phyloP scores from a whole-genome alignment of 2,888 invertebrate genomes.

The Diloba caeruleocephala region DNA sequence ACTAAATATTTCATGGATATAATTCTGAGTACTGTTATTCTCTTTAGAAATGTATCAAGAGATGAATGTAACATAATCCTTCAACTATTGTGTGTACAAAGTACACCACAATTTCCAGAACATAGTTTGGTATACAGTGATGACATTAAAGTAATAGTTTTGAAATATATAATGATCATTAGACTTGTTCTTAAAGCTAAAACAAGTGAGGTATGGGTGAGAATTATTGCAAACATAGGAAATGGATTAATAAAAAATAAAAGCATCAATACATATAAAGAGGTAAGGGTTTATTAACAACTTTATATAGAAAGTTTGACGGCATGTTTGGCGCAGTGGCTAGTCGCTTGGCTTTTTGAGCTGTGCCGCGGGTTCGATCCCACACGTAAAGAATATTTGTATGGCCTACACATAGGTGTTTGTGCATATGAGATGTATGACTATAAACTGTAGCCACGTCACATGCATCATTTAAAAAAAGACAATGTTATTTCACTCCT shows the following conservation, averaged over 20 bases:
- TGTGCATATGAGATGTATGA: too few species aligned
- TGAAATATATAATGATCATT: conserved; percentile 68
- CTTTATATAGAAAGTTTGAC: not conserved
- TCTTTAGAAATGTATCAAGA: conserved; percentile 55
- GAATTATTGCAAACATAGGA: conserved; percentile 57
- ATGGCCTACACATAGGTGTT: too few species aligned
- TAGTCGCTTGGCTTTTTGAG: too few species aligned
- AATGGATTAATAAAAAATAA: conserved; percentile 64
- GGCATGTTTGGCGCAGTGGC: too few species aligned
- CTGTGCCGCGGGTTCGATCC: too few species aligned
- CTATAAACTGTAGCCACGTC: too few species aligned
- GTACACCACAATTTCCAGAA: conserved; percentile 57
- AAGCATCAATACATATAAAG: conserved; percentile 45
- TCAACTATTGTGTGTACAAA: conserved; percentile 70
- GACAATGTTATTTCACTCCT: too few species aligned
- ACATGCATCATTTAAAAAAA: too few species aligned
- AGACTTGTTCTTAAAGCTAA: conserved; percentile 61
- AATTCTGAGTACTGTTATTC: conserved; percentile 58
- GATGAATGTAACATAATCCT: conserved; percentile 61
- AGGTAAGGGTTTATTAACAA: conserved; percentile 43
- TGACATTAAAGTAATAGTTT: conserved; percentile 56
- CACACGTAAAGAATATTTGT: too few species aligned
- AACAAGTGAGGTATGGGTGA: conserved; percentile 65
- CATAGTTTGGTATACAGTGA: conserved; percentile 56
- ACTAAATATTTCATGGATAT: conserved; percentile 64